These are phyloP conservation scores for Cotesia vestalis DNA, from an alignment of 1,140 invertebrate genomes.

Conservation along the genomic window DNA sequence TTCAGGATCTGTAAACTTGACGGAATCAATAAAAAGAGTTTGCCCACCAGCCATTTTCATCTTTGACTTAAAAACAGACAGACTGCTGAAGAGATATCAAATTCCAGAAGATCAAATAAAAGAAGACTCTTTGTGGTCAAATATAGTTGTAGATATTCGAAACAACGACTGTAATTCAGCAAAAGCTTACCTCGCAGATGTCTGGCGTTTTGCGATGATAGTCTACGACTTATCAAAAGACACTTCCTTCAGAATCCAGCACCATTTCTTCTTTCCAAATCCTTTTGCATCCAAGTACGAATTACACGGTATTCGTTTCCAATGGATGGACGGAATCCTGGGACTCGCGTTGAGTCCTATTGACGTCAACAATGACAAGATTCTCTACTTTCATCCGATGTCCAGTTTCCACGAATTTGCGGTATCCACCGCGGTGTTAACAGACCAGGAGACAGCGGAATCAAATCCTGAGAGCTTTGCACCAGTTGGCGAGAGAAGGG, in stretches of 20 bases:
- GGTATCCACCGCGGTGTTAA: constrained; percentile 72
- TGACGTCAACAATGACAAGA: constrained; percentile 67
- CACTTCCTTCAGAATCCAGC: constrained; percentile 76
- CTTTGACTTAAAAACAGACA: constrained; percentile 75
- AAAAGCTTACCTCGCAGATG: constrained; percentile 77
- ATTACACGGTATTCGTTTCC: constrained; percentile 77
- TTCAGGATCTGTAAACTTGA: constrained; percentile 77
- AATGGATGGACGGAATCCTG: constrained; percentile 85
- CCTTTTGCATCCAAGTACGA: constrained; percentile 73
- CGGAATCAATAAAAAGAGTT: constrained; percentile 72
- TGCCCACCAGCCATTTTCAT: constrained; percentile 80
- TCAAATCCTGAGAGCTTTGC: constrained; percentile 69
- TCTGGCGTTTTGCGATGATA: constrained; percentile 78
- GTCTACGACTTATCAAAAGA: constrained; percentile 74
- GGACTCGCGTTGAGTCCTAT: constrained; percentile 75
- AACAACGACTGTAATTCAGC: constrained; percentile 72
- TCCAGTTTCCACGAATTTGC: constrained; percentile 80
- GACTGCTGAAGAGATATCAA: constrained; percentile 69
- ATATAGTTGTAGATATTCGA: constrained; percentile 76
- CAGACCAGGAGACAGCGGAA: constrained; percentile 67
- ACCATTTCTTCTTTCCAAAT: constrained; percentile 81
- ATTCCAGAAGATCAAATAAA: constrained; percentile 74
- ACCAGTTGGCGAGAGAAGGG: constrained; percentile 69
- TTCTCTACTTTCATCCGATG: constrained; percentile 82
- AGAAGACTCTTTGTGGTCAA: constrained; percentile 78